Percentiles rank a stretch among this genome's conserved stretches.
Evolutionary conservation across 37 sponge, comb jelly and placozoan genomes (phyloP).

Genomic region (Tethya wilhelma): DNA sequence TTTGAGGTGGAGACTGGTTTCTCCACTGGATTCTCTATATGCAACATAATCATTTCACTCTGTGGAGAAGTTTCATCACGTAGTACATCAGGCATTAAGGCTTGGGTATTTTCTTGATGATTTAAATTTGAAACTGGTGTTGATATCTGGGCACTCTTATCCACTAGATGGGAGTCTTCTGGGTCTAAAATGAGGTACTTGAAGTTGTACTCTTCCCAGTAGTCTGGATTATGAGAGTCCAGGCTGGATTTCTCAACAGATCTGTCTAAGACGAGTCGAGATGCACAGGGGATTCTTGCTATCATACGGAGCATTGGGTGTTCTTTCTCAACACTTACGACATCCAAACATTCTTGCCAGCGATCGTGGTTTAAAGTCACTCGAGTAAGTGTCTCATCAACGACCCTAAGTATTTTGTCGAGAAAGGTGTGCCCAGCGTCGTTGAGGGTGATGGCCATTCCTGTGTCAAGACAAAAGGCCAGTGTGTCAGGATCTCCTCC

Average conservation of each 20-base stretch:
- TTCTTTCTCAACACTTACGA: conserved; percentile 22
- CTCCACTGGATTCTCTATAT: too few relatives aligned
- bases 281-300: conserved; percentile 66
- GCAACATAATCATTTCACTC: too few relatives aligned
- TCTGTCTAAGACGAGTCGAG: conserved; percentile 60
- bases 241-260: conserved; percentile 17
- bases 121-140: too few relatives aligned
- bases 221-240: conserved; percentile 37
- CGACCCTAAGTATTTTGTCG: conserved; percentile 60
- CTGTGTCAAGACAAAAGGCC: conserved; percentile 56
- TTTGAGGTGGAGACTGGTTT: too few relatives aligned
- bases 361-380: conserved; percentile 54
- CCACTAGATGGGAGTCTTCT: not conserved
- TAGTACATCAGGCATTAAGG: too few relatives aligned
- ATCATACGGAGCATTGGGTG: conserved; percentile 72
- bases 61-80: too few relatives aligned
- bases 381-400: conserved; percentile 26
- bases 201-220: conserved; percentile 81
- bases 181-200: conserved; percentile 49
- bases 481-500: conserved; percentile 47
- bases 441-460: conserved; percentile 69
- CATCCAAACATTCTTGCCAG: conserved; percentile 74
- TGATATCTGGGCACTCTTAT: too few relatives aligned
- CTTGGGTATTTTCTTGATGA: too few relatives aligned
- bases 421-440: conserved; percentile 66